A percentile compares a stretch with the other conserved stretches of the same genome.
phyloP scores from a whole-genome alignment of 2,113 vertebrate genomes.

The Crotophaga sulcirostris region DNA sequence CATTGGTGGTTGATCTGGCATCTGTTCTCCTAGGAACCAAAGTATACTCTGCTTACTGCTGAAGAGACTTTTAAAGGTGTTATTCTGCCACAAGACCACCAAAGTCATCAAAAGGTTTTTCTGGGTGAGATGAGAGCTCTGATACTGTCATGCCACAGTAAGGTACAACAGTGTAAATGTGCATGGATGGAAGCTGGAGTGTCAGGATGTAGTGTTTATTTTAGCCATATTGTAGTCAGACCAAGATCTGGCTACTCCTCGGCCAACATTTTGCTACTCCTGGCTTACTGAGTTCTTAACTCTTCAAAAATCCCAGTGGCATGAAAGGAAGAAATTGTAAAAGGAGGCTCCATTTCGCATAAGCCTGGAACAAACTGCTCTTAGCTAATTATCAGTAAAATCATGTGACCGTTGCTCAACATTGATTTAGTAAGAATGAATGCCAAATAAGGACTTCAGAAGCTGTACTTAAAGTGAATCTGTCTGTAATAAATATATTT shows the following conservation, averaged over 20 bases:
- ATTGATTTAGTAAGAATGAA: neutral
- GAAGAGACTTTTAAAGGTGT: neutral
- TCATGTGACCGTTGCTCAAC: neutral
- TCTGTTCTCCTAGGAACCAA: neutral
- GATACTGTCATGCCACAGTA: neutral
- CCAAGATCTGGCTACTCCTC: neutral
- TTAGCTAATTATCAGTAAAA: neutral
- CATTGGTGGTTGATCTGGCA: neutral
- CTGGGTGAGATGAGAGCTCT: neutral
- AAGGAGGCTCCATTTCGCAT: neutral
- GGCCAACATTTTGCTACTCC: neutral
- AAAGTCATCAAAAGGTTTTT: neutral
- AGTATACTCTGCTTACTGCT: rapidly evolving
- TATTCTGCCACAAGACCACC: neutral
- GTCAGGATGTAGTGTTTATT: neutral
- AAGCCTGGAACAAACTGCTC: neutral
- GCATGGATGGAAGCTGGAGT: neutral
- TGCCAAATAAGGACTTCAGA: neutral
- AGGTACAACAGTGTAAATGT: neutral
- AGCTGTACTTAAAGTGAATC: neutral
- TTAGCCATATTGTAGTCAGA: neutral
- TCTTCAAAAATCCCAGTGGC: neutral
- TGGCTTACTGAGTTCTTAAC: neutral
- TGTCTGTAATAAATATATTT: constrained; percentile 5
- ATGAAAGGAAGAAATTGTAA: neutral